phyloP scores from a whole-genome alignment of 2,888 invertebrate genomes.

The Apamea monoglypha region DNA sequence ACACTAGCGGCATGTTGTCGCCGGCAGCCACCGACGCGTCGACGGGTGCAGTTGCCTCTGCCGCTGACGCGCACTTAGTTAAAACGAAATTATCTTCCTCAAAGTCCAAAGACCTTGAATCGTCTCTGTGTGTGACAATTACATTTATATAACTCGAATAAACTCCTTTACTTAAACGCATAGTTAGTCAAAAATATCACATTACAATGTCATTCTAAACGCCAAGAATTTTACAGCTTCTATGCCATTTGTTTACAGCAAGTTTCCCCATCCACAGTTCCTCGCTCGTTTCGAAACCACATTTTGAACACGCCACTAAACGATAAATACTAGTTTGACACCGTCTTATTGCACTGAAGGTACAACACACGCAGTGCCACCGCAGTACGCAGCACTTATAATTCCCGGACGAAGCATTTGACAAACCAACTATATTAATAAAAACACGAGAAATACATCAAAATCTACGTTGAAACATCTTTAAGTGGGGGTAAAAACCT shows the following conservation, averaged over 20 bases:
- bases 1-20: not conserved
- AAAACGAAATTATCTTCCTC: not conserved
- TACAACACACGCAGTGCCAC: conserved; percentile 56
- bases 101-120: not conserved
- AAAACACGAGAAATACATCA: conserved; percentile 59
- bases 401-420: conserved; percentile 58
- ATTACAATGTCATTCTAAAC: not conserved
- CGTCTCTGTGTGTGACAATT: not conserved
- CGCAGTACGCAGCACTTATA: conserved; percentile 34
- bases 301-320: conserved; percentile 51
- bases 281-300: conserved; percentile 34
- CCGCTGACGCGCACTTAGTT: not conserved
- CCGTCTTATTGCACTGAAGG: conserved; percentile 72
- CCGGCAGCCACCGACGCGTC: not conserved
- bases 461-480: conserved; percentile 53
- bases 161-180: not conserved
- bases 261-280: not conserved
- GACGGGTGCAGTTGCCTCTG: not conserved
- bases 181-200: not conserved
- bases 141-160: not conserved
- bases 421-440: conserved; percentile 53
- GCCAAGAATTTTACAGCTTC: not conserved
- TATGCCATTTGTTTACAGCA: not conserved
- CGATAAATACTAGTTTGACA: conserved; percentile 82
- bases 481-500: conserved; percentile 42